Conservation (phyloP, 2,888 invertebrate genomes). For the Carabus problematicus region DNA sequence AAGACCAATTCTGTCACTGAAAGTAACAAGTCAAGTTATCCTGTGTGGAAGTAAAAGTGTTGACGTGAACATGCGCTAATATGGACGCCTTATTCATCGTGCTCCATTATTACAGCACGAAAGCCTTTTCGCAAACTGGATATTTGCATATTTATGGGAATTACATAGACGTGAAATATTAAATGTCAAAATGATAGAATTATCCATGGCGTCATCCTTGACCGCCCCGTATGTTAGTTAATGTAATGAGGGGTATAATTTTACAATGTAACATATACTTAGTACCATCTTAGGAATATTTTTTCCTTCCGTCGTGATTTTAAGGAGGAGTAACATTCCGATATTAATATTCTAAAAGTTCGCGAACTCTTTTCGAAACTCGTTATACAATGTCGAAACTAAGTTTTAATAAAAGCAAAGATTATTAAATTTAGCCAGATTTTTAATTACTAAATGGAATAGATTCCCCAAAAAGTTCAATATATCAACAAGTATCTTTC, state of each 20-base stretch:
- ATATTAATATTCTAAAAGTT: background rate
- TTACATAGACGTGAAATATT: slow-evolving; percentile 18
- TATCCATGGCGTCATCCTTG: slow-evolving; percentile 20
- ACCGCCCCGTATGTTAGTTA: slow-evolving; percentile 16
- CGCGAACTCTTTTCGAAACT: too few relatives aligned
- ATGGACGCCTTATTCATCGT: slow-evolving; percentile 9
- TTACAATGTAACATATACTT: background rate
- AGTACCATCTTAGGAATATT: background rate
- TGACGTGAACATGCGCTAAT: background rate
- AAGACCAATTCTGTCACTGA: too few relatives aligned
- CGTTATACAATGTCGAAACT: too few relatives aligned
- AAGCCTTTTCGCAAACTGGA: slow-evolving; percentile 7
- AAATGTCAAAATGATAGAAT: slow-evolving; percentile 23
- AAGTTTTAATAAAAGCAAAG: too few relatives aligned
- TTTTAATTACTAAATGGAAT: too few relatives aligned
- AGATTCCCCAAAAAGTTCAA: too few relatives aligned
- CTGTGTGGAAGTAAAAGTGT: background rate
- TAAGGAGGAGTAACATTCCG: slow-evolving; percentile 4
- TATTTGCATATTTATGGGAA: slow-evolving; percentile 21
- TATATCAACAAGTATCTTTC: too few relatives aligned
- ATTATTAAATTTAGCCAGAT: too few relatives aligned
- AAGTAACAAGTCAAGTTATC: background rate
- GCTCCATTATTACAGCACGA: slow-evolving; percentile 1
- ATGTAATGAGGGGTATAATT: slow-evolving; percentile 18
- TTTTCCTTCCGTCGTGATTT: too few relatives aligned